Conservation (phyloP, 2,113 vertebrate genomes). For the Sorex araneus region DNA sequence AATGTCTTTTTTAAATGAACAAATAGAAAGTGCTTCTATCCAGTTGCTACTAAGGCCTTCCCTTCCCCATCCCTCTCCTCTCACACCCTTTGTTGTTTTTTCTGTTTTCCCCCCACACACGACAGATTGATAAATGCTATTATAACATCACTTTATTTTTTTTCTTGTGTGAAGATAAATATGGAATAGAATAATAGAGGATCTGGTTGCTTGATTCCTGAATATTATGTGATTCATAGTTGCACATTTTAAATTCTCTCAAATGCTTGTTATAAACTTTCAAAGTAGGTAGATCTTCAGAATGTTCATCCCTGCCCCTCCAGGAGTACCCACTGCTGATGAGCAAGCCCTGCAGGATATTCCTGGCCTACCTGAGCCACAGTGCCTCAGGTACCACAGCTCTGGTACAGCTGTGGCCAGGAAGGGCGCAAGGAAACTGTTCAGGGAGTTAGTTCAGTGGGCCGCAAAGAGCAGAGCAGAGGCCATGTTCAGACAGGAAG, state of each 20-base stretch:
- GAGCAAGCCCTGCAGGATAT: background rate
- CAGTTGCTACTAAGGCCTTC: no score
- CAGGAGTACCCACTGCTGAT: background rate
- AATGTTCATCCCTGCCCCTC: background rate
- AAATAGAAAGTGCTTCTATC: no score
- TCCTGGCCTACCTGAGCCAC: background rate
- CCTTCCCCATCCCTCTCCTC: no score
- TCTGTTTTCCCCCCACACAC: background rate
- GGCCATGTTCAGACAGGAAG: background rate
- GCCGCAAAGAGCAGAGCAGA: background rate
- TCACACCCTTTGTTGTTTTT: no score
- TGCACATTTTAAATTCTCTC: conserved; percentile 23
- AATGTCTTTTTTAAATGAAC: no score
- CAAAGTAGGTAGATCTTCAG: background rate
- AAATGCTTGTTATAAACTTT: conserved; percentile 45
- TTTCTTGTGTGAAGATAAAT: background rate
- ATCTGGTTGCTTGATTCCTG: background rate
- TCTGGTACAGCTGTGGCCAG: background rate
- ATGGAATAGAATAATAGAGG: conserved; percentile 42
- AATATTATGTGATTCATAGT: conserved; percentile 16
- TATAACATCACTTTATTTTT: conserved; percentile 15
- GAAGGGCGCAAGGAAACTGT: background rate
- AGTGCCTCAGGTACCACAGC: conserved; percentile 2
- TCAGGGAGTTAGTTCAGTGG: background rate
- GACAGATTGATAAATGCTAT: background rate